Conservation (phyloP, 2,797 vertebrate genomes). For the Cynopterus sphinx region DNA sequence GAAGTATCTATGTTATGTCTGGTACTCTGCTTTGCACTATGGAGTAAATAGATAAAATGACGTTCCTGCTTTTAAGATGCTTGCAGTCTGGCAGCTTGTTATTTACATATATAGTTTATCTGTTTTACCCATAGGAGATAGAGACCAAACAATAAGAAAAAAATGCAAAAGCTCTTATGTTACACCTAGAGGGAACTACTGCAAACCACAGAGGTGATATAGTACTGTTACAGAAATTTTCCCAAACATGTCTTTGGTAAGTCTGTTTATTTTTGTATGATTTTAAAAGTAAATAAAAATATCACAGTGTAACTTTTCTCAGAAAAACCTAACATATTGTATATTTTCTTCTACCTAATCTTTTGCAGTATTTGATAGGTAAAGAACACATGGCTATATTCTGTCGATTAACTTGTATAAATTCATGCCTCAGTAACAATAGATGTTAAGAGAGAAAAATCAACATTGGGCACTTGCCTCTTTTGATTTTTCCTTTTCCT, state of each 20-base stretch:
- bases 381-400: slow-evolving; percentile 16
- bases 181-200: neutral
- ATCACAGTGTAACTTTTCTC: slow-evolving; percentile 23
- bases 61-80: slow-evolving; percentile 35
- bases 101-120: neutral
- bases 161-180: slow-evolving; percentile 22
- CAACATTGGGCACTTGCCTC: slow-evolving; percentile 84
- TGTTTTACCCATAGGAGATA: neutral
- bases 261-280: slow-evolving; percentile 3
- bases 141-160: neutral
- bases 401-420: neutral
- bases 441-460: slow-evolving; percentile 77
- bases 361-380: neutral
- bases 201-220: neutral
- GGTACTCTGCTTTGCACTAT: neutral
- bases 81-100: slow-evolving; percentile 37
- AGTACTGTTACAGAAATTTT: neutral
- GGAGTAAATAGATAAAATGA: slow-evolving; percentile 25
- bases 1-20: neutral
- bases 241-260: neutral
- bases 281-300: slow-evolving; percentile 33
- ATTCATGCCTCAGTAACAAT: slow-evolving; percentile 59
- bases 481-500: slow-evolving; percentile 82
- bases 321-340: neutral
- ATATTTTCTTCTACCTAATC: slow-evolving; percentile 21